Conservation (phyloP, 2,888 invertebrate genomes). For the Zygaena filipendulae region DNA sequence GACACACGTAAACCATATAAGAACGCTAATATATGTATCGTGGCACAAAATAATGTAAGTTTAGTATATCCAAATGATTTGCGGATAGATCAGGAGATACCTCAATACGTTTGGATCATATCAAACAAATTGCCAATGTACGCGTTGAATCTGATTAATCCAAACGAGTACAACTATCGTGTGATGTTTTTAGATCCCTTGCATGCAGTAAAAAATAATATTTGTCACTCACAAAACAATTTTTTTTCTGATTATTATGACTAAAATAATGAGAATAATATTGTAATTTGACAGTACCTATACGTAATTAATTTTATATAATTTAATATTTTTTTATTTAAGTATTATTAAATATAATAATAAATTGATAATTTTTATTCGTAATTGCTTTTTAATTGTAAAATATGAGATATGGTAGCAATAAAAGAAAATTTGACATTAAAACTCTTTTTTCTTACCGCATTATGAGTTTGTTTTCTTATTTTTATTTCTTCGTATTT, state of each 20-base stretch:
- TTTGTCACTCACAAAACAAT: slow-evolving; percentile 74
- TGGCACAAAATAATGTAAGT: slow-evolving; percentile 71
- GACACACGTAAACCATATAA: slow-evolving; percentile 80
- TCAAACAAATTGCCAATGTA: slow-evolving; percentile 81
- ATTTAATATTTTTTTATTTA: slow-evolving; percentile 7
- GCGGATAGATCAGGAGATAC: slow-evolving; percentile 76
- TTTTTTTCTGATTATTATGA: slow-evolving; percentile 4
- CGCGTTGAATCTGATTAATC: slow-evolving; percentile 75
- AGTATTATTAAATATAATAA: too few relatives aligned
- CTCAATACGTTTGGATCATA: slow-evolving; percentile 80
- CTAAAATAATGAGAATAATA: background rate
- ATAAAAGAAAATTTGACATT: too few relatives aligned
- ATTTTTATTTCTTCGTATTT: too few relatives aligned
- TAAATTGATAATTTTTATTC: too few relatives aligned
- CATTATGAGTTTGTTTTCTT: too few relatives aligned
- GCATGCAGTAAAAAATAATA: slow-evolving; percentile 70
- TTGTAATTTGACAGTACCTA: background rate
- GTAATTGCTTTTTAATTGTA: too few relatives aligned
- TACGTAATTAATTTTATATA: slow-evolving; percentile 5
- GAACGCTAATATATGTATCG: slow-evolving; percentile 71
- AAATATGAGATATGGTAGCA: too few relatives aligned
- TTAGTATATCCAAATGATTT: slow-evolving; percentile 85
- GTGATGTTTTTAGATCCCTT: slow-evolving; percentile 74
- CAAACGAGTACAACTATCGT: slow-evolving; percentile 77
- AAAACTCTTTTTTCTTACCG: too few relatives aligned